Conservation (phyloP, 2,888 invertebrate species). For the Lasioglossum oenotherae region DNA sequence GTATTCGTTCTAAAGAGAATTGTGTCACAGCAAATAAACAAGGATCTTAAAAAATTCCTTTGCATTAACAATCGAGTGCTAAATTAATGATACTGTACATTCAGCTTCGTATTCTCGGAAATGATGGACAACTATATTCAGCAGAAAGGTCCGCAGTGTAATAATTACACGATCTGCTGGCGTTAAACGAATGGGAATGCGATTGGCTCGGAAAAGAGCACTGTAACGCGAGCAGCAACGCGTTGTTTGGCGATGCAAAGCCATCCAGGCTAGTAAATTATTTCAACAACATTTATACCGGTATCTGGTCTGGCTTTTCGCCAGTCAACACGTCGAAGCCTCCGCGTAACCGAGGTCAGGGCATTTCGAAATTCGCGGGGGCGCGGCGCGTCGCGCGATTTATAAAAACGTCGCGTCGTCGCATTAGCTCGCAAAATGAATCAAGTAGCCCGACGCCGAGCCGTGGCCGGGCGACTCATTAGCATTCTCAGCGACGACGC, state of each 20-base stretch:
- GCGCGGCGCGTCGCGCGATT: slow-evolving; percentile 19
- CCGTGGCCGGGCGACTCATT: slow-evolving; percentile 55
- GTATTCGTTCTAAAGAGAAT: no score
- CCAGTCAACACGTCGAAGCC: not conserved
- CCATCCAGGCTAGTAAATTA: not conserved
- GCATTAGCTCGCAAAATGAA: slow-evolving; percentile 57
- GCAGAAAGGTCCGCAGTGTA: not conserved
- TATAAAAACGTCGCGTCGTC: slow-evolving; percentile 37
- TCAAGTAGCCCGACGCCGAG: slow-evolving; percentile 26
- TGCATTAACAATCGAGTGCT: no score
- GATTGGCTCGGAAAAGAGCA: not conserved
- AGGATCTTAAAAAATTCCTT: no score
- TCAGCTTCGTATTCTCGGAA: not conserved
- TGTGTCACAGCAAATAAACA: no score
- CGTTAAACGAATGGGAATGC: not conserved
- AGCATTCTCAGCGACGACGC: slow-evolving; percentile 61
- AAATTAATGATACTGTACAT: no score
- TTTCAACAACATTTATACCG: not conserved
- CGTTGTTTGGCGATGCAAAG: not conserved
- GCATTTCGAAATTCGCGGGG: slow-evolving; percentile 1
- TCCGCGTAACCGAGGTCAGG: not conserved
- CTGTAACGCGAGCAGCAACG: not conserved
- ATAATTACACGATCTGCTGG: not conserved
- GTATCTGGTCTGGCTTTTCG: not conserved
- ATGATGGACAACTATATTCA: not conserved